Evolutionary conservation across 2,888 invertebrate genomes (phyloP).

Genomic region (Drosophila hamatofila): DNA sequence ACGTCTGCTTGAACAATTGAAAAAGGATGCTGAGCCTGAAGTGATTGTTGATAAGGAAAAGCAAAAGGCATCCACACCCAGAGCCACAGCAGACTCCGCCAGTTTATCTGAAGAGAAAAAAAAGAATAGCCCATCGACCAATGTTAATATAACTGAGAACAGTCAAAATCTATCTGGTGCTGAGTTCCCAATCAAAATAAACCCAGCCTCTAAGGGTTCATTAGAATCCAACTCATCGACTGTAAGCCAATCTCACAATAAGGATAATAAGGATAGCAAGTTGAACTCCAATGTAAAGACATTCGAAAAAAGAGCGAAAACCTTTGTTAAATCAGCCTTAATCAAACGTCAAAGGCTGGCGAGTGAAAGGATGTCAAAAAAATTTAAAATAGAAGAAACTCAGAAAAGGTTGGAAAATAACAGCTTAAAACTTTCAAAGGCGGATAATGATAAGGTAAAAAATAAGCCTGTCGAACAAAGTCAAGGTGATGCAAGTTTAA

Average conservation of each 20-base stretch:
- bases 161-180: not conserved
- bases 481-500: not conserved
- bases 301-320: not conserved
- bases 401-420: not conserved
- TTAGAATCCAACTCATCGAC: not conserved
- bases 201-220: not conserved
- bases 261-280: too few species aligned
- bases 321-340: constrained; percentile 3
- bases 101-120: not conserved
- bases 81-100: not conserved
- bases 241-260: not conserved
- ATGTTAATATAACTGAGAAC: not conserved
- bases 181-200: not conserved
- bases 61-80: not conserved
- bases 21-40: not conserved
- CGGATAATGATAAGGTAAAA: not conserved
- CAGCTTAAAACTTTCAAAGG: too few species aligned
- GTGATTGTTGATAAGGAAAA: not conserved
- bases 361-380: not conserved
- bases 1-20: not conserved
- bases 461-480: not conserved
- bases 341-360: not conserved
- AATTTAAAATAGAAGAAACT: not conserved
- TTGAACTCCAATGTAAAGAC: not conserved
- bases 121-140: too few species aligned